Evolutionary conservation across 2,797 vertebrate species (phyloP).

Genomic region (Phrynocephalus guinanensis): DNA sequence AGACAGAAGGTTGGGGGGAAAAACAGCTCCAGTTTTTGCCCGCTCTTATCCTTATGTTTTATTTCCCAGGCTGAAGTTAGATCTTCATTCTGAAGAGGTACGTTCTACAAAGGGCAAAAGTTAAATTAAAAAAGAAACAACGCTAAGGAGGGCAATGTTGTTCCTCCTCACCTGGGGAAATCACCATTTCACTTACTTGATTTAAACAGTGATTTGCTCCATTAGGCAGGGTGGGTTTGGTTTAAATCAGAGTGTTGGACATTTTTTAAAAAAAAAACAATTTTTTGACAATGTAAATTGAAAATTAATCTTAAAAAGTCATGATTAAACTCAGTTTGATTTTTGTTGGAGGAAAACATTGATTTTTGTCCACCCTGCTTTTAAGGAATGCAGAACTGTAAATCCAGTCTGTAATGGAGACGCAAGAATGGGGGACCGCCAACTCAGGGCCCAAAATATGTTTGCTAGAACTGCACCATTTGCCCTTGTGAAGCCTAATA

Average conservation of each 20-base stretch:
- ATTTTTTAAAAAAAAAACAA: no score
- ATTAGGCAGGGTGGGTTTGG: not conserved
- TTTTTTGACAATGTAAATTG: no score
- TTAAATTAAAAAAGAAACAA: not conserved
- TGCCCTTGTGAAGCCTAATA: no score
- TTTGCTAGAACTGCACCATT: not conserved
- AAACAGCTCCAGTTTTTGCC: not conserved
- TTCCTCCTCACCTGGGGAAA: not conserved
- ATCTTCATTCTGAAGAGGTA: conserved; percentile 1
- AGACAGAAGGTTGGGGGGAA: not conserved
- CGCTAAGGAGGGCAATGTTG: not conserved
- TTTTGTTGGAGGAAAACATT: no score
- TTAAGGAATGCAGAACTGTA: not conserved
- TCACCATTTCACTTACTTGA: no score
- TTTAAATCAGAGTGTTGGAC: no score
- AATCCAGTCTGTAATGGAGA: not conserved
- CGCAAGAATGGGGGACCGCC: not conserved
- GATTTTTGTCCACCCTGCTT: not conserved
- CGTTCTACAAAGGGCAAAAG: not conserved
- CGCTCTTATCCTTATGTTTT: not conserved
- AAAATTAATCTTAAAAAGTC: no score
- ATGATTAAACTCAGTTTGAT: no score
- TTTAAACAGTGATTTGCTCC: no score
- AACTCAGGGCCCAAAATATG: not conserved
- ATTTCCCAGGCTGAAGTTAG: not conserved